Conservation (phyloP, 2,888 invertebrate genomes). For the Conomelus anceps region DNA sequence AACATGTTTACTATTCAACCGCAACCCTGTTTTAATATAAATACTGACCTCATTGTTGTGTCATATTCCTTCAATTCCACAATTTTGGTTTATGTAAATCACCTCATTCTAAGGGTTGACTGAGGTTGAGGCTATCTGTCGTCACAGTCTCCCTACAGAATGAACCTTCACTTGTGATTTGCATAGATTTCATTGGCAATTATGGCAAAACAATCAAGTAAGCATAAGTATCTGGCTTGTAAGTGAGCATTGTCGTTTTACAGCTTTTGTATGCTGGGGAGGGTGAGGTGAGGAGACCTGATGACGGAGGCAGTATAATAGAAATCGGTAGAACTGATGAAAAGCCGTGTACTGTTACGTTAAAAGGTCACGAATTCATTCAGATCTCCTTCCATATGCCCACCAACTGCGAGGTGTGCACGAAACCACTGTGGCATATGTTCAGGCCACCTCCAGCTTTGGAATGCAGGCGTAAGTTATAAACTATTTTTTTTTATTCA, state of each 20-base stretch:
- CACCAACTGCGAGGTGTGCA: constrained; percentile 95
- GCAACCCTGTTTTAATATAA: too few relatives aligned
- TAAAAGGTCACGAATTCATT: constrained; percentile 93
- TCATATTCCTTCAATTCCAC: too few relatives aligned
- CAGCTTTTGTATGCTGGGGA: constrained; percentile 94
- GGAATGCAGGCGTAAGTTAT: constrained; percentile 77
- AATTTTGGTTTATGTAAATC: too few relatives aligned
- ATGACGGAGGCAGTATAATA: constrained; percentile 43
- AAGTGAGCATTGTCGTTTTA: constrained; percentile 19
- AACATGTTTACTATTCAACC: too few relatives aligned
- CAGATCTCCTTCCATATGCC: constrained; percentile 97
- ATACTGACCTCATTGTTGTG: too few relatives aligned
- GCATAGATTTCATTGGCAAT: too few relatives aligned
- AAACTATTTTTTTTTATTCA: too few relatives aligned
- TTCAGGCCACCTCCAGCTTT: constrained; percentile 95
- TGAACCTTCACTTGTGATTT: too few relatives aligned
- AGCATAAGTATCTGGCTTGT: neutral
- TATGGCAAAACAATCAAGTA: too few relatives aligned
- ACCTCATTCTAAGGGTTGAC: too few relatives aligned
- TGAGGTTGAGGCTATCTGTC: too few relatives aligned
- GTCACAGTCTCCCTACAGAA: too few relatives aligned
- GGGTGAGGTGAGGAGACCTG: constrained; percentile 80
- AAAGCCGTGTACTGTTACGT: constrained; percentile 58
- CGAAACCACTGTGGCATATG: constrained; percentile 95
- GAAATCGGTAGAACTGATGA: constrained; percentile 42